phyloP scores from a whole-genome alignment of 2,113 vertebrate species.

The Megaceryle maxima region DNA sequence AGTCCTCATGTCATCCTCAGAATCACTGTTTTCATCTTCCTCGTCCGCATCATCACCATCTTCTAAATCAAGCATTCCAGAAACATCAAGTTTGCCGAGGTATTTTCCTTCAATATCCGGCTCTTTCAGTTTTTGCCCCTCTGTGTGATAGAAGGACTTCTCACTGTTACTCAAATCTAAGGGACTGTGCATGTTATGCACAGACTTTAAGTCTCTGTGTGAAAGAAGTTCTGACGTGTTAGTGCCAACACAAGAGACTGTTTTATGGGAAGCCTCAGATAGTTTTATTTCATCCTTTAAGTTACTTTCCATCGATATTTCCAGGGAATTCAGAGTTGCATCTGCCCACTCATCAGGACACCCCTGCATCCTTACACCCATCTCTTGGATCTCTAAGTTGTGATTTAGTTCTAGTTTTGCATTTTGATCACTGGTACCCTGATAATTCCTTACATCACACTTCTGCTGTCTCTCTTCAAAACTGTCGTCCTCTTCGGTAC shows the following conservation, averaged over 20 bases:
- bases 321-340: neutral
- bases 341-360: slow-evolving; percentile 12
- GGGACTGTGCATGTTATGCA: neutral
- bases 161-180: slow-evolving; percentile 48
- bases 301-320: slow-evolving; percentile 7
- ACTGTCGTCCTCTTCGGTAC: neutral
- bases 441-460: neutral
- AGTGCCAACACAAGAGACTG: slow-evolving; percentile 72
- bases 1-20: slow-evolving; percentile 88
- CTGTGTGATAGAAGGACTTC: slow-evolving; percentile 72
- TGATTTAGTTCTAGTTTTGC: neutral
- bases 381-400: neutral
- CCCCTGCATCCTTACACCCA: neutral
- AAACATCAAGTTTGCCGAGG: slow-evolving; percentile 78
- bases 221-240: slow-evolving; percentile 75
- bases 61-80: slow-evolving; percentile 78
- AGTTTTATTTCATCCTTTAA: slow-evolving; percentile 42
- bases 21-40: slow-evolving; percentile 97
- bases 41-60: slow-evolving; percentile 86
- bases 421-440: neutral
- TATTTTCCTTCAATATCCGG: slow-evolving; percentile 92
- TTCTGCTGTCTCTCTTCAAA: neutral
- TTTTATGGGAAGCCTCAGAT: slow-evolving; percentile 38
- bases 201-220: slow-evolving; percentile 27
- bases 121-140: slow-evolving; percentile 88